phyloP scores from a whole-genome alignment of 2,797 vertebrate genomes.

The Pristis pectinata region DNA sequence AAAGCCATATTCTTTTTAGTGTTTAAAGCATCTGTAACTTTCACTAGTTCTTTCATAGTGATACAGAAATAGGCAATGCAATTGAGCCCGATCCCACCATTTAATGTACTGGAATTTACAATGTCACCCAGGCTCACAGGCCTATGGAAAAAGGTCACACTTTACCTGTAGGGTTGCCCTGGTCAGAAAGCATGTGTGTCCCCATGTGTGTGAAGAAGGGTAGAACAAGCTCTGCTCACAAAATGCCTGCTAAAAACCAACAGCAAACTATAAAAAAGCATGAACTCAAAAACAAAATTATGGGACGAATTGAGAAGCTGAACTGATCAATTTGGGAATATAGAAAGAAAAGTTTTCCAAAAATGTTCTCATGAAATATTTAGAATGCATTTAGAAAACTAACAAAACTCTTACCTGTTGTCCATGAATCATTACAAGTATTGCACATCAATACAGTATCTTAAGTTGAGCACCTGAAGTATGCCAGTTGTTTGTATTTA shows the following conservation, averaged over 20 bases:
- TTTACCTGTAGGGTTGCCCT: too few species aligned
- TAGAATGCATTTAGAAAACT: neutral
- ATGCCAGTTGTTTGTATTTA: slow-evolving; percentile 8
- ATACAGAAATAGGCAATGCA: neutral
- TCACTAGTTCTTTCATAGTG: neutral
- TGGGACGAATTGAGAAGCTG: neutral
- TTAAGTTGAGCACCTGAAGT: neutral
- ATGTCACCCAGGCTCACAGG: too few species aligned
- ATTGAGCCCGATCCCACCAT: neutral
- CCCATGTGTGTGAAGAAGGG: too few species aligned
- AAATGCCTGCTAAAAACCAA: too few species aligned
- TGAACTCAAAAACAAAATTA: neutral
- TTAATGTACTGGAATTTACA: neutral
- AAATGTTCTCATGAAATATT: neutral
- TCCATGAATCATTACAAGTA: slow-evolving; percentile 5
- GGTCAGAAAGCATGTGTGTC: too few species aligned
- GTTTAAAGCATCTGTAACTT: neutral
- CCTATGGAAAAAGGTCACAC: too few species aligned
- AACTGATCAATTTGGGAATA: neutral
- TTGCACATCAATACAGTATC: neutral
- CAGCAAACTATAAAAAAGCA: too few species aligned
- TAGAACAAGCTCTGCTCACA: too few species aligned
- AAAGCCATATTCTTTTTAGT: neutral
- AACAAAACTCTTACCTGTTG: neutral
- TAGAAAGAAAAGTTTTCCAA: neutral